These are phyloP conservation scores for Lepidochrysops patricia DNA, from an alignment of 2,888 invertebrate genomes.

Conservation along the genomic window DNA sequence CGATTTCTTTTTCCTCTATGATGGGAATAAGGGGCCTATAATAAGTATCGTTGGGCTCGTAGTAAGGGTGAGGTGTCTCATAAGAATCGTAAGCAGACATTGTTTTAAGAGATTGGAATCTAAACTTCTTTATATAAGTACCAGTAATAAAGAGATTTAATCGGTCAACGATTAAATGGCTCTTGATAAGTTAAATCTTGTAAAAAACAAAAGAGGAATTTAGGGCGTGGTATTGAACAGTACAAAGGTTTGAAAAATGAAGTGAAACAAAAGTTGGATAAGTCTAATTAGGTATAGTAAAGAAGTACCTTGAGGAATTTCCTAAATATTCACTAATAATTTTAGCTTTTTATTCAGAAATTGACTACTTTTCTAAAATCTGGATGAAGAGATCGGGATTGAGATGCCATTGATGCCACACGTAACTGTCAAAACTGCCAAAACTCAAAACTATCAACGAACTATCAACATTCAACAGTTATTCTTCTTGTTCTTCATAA, in stretches of 20 bases:
- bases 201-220: not conserved
- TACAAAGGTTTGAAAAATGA: not conserved
- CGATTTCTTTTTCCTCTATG: constrained; percentile 51
- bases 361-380: not conserved
- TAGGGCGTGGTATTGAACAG: constrained; percentile 22
- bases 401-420: not conserved
- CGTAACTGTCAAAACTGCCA: not conserved
- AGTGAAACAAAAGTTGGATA: not conserved
- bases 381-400: not conserved
- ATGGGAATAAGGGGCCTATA: constrained; percentile 51
- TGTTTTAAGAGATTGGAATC: constrained; percentile 50
- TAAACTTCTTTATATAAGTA: not conserved
- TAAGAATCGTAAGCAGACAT: constrained; percentile 53
- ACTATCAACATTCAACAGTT: too few relatives aligned
- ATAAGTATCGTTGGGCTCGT: constrained; percentile 55
- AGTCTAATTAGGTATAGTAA: not conserved
- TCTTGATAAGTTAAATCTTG: not conserved
- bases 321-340: not conserved
- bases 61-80: constrained; percentile 41
- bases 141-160: not conserved
- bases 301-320: not conserved
- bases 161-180: not conserved
- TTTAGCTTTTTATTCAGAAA: not conserved
- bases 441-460: not conserved
- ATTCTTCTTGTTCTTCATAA: too few relatives aligned